Evolutionary conservation across 2,888 invertebrate genomes (phyloP).

Genomic region (Cosmorhoe ocellata): DNA sequence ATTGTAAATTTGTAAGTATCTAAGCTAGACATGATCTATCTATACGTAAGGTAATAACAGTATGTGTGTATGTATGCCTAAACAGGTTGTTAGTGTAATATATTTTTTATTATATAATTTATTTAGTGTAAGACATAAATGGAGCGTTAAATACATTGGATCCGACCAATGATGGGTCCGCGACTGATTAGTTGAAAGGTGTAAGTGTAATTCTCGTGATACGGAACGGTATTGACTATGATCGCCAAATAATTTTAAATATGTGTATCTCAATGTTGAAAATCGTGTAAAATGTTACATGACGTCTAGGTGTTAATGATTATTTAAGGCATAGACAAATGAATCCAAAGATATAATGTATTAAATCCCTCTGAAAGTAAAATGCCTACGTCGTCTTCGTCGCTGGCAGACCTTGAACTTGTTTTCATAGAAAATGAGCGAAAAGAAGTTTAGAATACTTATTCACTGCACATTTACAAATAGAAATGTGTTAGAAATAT

Average conservation of each 20-base stretch:
- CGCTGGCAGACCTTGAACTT: not conserved
- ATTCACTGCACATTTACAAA: too few species aligned
- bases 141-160: slow-evolving; percentile 74
- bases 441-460: not conserved
- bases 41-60: slow-evolving; percentile 65
- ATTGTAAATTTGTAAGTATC: slow-evolving; percentile 58
- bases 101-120: slow-evolving; percentile 82
- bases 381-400: not conserved
- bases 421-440: slow-evolving; percentile 4
- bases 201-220: slow-evolving; percentile 78
- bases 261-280: slow-evolving; percentile 68
- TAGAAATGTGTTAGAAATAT: too few species aligned
- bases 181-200: slow-evolving; percentile 81
- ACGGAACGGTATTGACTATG: slow-evolving; percentile 75
- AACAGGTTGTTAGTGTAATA: slow-evolving; percentile 71
- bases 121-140: slow-evolving; percentile 75
- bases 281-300: slow-evolving; percentile 66
- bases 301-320: slow-evolving; percentile 38
- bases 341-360: slow-evolving; percentile 56
- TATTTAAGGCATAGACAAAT: slow-evolving; percentile 39
- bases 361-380: slow-evolving; percentile 45
- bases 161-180: slow-evolving; percentile 69
- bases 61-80: slow-evolving; percentile 59
- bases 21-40: slow-evolving; percentile 55
- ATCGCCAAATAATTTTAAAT: slow-evolving; percentile 78